phyloP scores from a whole-genome alignment of 23 tunicate genomes.

The Oikopleura dioica region DNA sequence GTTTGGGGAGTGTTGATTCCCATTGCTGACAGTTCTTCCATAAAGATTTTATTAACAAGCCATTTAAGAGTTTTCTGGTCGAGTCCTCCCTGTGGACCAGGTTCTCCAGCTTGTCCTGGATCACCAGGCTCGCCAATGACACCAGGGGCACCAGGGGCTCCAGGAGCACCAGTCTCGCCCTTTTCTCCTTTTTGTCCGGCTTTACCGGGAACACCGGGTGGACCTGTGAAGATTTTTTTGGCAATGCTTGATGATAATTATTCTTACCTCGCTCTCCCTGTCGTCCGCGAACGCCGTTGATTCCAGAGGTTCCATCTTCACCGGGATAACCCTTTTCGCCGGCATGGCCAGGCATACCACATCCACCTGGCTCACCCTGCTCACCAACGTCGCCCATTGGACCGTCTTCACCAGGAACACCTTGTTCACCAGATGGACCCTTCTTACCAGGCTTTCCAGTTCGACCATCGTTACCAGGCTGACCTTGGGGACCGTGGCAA shows the following conservation, averaged over 20 bases:
- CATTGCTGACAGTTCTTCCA: neutral
- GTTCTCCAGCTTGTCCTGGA: neutral
- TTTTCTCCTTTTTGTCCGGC: neutral
- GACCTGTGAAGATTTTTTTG: neutral
- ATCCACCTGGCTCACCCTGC: neutral
- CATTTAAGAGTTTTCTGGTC: conserved; percentile 10
- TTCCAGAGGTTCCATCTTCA: neutral
- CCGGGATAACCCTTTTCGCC: neutral
- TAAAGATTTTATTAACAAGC: conserved; percentile 9
- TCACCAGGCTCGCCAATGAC: neutral
- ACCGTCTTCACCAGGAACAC: conserved; percentile 2
- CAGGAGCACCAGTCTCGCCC: neutral
- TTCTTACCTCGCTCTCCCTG: neutral
- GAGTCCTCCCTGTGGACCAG: neutral
- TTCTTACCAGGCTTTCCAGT: neutral
- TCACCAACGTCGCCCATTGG: neutral
- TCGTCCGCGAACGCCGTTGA: neutral
- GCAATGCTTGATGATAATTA: neutral
- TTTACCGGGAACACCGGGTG: neutral
- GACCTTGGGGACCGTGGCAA: neutral
- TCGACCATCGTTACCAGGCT: neutral
- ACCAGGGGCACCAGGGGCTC: neutral
- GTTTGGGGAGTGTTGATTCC: neutral
- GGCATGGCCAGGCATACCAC: conserved; percentile 10
- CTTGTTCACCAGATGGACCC: neutral